Evolutionary conservation across 2,888 invertebrate species (phyloP), one percentile per base, ranked within the genome.

Genomic region (Tipula vernalis): DNA sequence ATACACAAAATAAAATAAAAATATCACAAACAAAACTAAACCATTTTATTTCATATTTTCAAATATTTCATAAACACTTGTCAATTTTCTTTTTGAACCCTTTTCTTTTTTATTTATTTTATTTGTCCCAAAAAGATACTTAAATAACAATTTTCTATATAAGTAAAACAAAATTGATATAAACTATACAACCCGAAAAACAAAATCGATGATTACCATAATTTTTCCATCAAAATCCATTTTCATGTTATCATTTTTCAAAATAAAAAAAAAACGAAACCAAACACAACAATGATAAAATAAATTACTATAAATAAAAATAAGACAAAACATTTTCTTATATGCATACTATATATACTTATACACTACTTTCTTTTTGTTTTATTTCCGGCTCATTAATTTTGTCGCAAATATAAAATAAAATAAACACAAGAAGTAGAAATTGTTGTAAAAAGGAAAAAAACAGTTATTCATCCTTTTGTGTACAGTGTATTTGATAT

Each of bases 51-150:
- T 12, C 28, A 71, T 71, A 71, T 18, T 71, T 71, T 10, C 12
- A 71, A 71, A 71, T 71, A 71, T 71, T 71, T 71, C 71, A 71
- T 71, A 71, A 71, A 71, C 71, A 71, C 71, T 71, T 71, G 71
- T 71, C 71, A 71, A 71, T 71, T 71, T 71, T 71, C 71, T 28
- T 71, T 57, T 71, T 71, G 71, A 71, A 71, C 71, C 71, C 71
- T 71, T 71, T 71, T 71, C 28, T 71, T 39, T 57, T n/a, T n/a
- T 57, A 57, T 57, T 57, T 57, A 57, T 57, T 57, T 71, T 71
- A 71, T 71, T 71, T 71, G 28, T 71, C 71, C 71, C 71, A 71
- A 71, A 71, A 71, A 71, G 71, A 71, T 71, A 71, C 71, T 71
- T 71, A 71, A 71, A 71, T 71, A 71, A 28, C 71, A 71, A 71